These are phyloP conservation scores for Scalopus aquaticus DNA, from an alignment of 2,113 vertebrate species.

Conservation along the genomic window DNA sequence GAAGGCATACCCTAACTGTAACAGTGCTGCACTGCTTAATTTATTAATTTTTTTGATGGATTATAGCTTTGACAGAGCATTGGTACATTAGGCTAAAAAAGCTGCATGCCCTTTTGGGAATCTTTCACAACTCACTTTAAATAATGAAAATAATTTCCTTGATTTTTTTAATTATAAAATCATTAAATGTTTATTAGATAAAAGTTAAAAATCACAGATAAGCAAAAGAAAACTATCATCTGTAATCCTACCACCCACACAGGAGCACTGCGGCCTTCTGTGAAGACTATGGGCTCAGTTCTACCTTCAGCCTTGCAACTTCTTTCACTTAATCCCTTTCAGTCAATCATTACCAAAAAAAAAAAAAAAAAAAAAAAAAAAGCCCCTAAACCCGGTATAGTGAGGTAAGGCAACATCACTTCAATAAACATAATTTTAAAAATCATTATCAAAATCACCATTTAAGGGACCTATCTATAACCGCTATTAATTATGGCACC, in stretches of 20 bases:
- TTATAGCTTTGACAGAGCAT: not conserved
- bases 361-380: too few species aligned
- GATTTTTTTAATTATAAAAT: constrained; percentile 4
- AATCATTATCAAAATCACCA: too few species aligned
- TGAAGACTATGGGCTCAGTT: rapidly evolving
- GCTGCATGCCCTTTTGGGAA: not conserved
- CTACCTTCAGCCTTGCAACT: not conserved
- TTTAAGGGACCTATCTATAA: not conserved
- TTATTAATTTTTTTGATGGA: not conserved
- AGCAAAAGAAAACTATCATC: not conserved
- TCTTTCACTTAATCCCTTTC: not conserved
- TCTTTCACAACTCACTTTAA: constrained; percentile 10
- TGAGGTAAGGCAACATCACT: too few species aligned
- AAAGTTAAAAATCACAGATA: not conserved
- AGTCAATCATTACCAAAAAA: not conserved
- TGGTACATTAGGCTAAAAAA: constrained; percentile 30
- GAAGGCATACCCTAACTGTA: not conserved
- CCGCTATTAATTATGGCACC: not conserved
- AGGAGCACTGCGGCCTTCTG: not conserved
- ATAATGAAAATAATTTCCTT: constrained; percentile 32
- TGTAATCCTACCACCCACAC: not conserved
- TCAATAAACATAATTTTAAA: too few species aligned
- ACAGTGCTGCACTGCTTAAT: not conserved
- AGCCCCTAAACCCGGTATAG: too few species aligned
- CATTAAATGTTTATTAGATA: constrained; percentile 21